Evolutionary conservation across 1,140 invertebrate species (phyloP).

Genomic region (Rhizoglyphus robini): DNA sequence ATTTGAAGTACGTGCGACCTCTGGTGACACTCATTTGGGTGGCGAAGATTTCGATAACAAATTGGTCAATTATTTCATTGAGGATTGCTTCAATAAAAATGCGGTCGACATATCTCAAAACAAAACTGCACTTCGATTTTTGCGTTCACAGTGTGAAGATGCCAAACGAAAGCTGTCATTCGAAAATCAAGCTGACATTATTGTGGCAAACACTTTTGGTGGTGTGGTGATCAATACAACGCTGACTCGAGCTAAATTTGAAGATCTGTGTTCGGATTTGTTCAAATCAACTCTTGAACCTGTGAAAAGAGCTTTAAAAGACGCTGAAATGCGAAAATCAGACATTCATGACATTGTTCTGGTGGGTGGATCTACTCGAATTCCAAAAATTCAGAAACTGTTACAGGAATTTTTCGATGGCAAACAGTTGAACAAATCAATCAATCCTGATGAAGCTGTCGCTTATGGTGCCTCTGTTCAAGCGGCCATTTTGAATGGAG

Average conservation of each 20-base stretch:
- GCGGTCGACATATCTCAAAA: slow-evolving; percentile 74
- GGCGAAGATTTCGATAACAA: slow-evolving; percentile 95
- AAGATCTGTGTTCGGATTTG: slow-evolving; percentile 82
- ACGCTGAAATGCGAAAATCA: slow-evolving; percentile 33
- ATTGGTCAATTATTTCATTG: slow-evolving; percentile 94
- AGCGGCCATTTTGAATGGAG: slow-evolving; percentile 69
- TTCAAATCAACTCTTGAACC: slow-evolving; percentile 39
- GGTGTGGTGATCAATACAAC: slow-evolving; percentile 95
- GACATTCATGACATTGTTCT: slow-evolving; percentile 87
- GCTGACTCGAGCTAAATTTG: slow-evolving; percentile 82
- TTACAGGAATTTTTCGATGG: slow-evolving; percentile 62
- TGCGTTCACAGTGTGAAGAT: slow-evolving; percentile 91
- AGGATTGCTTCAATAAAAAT: slow-evolving; percentile 93
- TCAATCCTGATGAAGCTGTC: slow-evolving; percentile 82
- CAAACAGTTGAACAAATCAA: slow-evolving; percentile 88
- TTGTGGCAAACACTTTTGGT: slow-evolving; percentile 88
- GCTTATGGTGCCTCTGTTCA: slow-evolving; percentile 64
- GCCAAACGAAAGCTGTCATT: slow-evolving; percentile 91
- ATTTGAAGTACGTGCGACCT: too few species aligned
- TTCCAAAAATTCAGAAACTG: slow-evolving; percentile 88
- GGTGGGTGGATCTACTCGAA: slow-evolving; percentile 95
- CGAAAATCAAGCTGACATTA: slow-evolving; percentile 87
- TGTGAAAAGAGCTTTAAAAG: slow-evolving; percentile 31
- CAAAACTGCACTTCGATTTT: slow-evolving; percentile 81
- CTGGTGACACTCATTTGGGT: slow-evolving; percentile 95